These are phyloP conservation scores for Dromius quadrimaculatus DNA, from an alignment of 2,888 invertebrate species.

Conservation along the genomic window DNA sequence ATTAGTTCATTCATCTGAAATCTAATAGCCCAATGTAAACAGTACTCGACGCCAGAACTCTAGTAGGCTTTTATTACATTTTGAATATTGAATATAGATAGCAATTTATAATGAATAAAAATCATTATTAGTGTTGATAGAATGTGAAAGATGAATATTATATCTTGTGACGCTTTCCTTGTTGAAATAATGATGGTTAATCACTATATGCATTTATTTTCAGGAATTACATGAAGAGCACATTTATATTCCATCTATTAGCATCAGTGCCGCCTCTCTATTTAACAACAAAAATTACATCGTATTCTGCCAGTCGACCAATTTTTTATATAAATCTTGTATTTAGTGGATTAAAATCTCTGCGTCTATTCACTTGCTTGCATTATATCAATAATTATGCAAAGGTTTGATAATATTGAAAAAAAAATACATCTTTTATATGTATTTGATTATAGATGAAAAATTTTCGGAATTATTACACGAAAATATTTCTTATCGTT, in stretches of 20 bases:
- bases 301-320: not conserved
- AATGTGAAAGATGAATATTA: no score
- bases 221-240: slow-evolving; percentile 62
- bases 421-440: not conserved
- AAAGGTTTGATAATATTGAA: slow-evolving; percentile 1
- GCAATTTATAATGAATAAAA: no score
- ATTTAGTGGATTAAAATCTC: slow-evolving; percentile 16
- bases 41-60: no score
- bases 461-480: slow-evolving; percentile 34
- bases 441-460: slow-evolving; percentile 14
- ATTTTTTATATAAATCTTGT: slow-evolving; percentile 13
- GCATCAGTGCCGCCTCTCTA: slow-evolving; percentile 59
- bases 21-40: no score
- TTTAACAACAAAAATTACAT: slow-evolving; percentile 15
- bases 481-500: slow-evolving; percentile 18
- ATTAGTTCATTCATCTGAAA: no score
- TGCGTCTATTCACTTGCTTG: slow-evolving; percentile 13
- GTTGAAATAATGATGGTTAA: no score
- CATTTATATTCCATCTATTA: slow-evolving; percentile 62
- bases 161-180: no score
- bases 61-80: no score
- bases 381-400: slow-evolving; percentile 20
- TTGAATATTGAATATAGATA: no score
- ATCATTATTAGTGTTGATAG: no score
- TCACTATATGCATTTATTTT: slow-evolving; percentile 47